These are phyloP conservation scores for Alouatta palliata DNA, from an alignment of 2,113 vertebrate genomes.

Conservation along the genomic window DNA sequence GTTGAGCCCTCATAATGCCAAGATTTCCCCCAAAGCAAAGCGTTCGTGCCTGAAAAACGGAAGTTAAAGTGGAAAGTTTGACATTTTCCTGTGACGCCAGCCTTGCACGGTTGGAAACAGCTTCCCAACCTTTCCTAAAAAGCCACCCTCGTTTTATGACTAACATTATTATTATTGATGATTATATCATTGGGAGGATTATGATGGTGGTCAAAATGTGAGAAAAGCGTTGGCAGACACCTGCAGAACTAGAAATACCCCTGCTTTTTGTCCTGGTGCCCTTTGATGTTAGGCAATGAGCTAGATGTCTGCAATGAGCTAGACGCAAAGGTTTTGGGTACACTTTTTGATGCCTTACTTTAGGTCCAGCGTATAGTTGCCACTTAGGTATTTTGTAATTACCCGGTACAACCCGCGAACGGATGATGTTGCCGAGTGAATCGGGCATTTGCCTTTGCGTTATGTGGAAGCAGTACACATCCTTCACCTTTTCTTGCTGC, in stretches of 20 bases:
- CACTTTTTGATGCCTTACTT: conserved; percentile 66
- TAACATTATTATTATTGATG: too few relatives aligned
- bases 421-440: conserved; percentile 64
- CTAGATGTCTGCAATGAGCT: not conserved
- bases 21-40: conserved; percentile 64
- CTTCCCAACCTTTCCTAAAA: conserved; percentile 3
- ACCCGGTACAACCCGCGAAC: conserved; percentile 46
- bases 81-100: conserved; percentile 43
- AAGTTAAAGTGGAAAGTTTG: conserved; percentile 77
- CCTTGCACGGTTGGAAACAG: not conserved
- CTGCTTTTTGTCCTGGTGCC: conserved; percentile 13
- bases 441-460: conserved; percentile 61
- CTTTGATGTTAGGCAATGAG: not conserved
- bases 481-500: conserved; percentile 69
- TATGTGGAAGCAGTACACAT: conserved; percentile 43
- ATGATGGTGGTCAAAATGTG: not conserved
- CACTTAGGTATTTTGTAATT: conserved; percentile 58
- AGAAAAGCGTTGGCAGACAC: accelerated
- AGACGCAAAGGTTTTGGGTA: conserved; percentile 39
- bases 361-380: conserved; percentile 33
- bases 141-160: not conserved
- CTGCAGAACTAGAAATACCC: not conserved
- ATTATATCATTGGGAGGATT: not conserved
- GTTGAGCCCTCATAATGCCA: conserved; percentile 27
- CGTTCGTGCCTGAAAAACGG: conserved; percentile 58